phyloP scores from a whole-genome alignment of 2,113 vertebrate species.

The Salvelinus namaycush region DNA sequence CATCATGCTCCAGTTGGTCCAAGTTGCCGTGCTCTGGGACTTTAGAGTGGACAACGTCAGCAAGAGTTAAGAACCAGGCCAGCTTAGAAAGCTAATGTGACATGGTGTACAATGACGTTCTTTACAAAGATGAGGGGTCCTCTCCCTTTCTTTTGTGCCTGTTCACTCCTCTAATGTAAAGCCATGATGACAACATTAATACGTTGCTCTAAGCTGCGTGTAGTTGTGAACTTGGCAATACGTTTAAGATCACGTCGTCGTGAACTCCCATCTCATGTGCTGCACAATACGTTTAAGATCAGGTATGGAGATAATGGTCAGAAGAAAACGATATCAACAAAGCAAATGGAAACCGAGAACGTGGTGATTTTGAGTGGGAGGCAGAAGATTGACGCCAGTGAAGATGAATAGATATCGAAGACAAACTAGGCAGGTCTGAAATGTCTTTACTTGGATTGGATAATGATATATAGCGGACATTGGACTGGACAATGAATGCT shows the following conservation, averaged over 20 bases:
- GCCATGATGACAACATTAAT: not conserved
- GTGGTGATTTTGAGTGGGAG: not conserved
- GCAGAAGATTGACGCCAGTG: not conserved
- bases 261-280: not conserved
- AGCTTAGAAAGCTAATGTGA: not conserved
- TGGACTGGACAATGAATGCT: not conserved
- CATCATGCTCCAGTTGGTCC: not conserved
- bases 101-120: not conserved
- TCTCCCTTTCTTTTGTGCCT: not conserved
- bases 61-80: not conserved
- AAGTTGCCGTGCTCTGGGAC: not conserved
- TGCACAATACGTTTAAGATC: not conserved
- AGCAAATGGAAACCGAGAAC: not conserved
- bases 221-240: constrained; percentile 3
- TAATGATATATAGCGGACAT: not conserved
- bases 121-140: not conserved
- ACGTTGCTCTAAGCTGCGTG: not conserved
- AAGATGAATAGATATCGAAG: not conserved
- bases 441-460: not conserved
- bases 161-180: too few relatives aligned
- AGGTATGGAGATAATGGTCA: not conserved
- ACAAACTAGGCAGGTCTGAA: not conserved
- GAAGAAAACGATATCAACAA: not conserved
- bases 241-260: not conserved
- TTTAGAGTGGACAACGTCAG: not conserved